Evolutionary conservation across 37 sponge, comb jelly and placozoan species (phyloP).

Genomic region (Agelas oroides): DNA sequence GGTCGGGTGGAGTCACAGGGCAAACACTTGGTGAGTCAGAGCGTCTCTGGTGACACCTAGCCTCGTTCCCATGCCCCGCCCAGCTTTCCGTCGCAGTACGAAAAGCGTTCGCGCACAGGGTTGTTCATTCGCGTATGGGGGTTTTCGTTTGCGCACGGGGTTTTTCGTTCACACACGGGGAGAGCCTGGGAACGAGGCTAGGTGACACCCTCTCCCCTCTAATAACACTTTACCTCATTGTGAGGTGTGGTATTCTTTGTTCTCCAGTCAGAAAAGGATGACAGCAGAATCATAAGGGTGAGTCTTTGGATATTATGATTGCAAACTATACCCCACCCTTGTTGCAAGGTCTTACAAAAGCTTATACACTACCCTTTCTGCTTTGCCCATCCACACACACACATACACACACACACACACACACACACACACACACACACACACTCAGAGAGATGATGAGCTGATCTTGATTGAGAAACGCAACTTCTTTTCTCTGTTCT

Average conservation of each 20-base stretch:
- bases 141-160: no score
- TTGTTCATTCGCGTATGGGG: not conserved
- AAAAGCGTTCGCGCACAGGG: not conserved
- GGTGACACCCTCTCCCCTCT: no score
- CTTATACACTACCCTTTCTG: not conserved
- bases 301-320: not conserved
- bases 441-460: slow-evolving; percentile 71
- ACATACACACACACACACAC: not conserved
- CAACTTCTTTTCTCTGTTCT: slow-evolving; percentile 82
- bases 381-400: not conserved
- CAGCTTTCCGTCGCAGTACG: not conserved
- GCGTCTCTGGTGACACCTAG: not conserved
- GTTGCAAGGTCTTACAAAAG: not conserved
- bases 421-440: not conserved
- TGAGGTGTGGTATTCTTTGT: not conserved
- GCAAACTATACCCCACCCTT: not conserved
- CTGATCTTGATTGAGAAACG: slow-evolving; percentile 60
- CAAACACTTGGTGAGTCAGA: slow-evolving; percentile 22
- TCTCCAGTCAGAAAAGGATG: slow-evolving; percentile 32
- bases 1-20: slow-evolving; percentile 55
- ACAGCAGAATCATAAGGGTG: slow-evolving; percentile 35
- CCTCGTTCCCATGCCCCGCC: no score
- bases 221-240: no score
- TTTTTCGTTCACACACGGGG: no score
- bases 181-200: no score